A percentile compares a stretch with the other conserved stretches of the same genome.
phyloP scores from a whole-genome alignment of 2,888 invertebrate genomes.

The Thera britannica region DNA sequence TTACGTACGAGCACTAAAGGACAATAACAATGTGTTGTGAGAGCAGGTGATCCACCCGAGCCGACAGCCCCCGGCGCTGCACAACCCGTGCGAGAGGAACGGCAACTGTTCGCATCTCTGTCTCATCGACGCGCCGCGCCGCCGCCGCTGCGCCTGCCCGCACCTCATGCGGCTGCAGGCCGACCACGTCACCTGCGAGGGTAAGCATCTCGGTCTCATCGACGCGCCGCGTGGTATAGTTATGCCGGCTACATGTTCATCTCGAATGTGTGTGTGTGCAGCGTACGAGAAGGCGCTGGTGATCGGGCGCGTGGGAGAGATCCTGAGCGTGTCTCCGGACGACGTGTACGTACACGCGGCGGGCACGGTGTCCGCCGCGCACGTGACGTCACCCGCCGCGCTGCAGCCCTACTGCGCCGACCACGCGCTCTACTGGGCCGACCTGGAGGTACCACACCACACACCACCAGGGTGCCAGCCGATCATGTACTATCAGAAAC shows the following conservation, averaged over 20 bases:
- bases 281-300: slow-evolving; percentile 92
- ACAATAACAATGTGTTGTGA: slow-evolving; percentile 52
- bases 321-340: slow-evolving; percentile 92
- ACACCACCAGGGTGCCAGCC: too few species aligned
- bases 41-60: slow-evolving; percentile 70
- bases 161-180: slow-evolving; percentile 91
- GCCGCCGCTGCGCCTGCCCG: slow-evolving; percentile 92
- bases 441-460: slow-evolving; percentile 63
- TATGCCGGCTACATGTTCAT: too few species aligned
- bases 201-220: slow-evolving; percentile 31
- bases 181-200: slow-evolving; percentile 79
- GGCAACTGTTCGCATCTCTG: slow-evolving; percentile 94
- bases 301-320: slow-evolving; percentile 90
- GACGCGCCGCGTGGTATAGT: neutral
- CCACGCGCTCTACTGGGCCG: slow-evolving; percentile 91
- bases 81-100: slow-evolving; percentile 89
- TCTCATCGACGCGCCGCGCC: slow-evolving; percentile 87
- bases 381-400: slow-evolving; percentile 88
- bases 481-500: too few species aligned
- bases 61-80: slow-evolving; percentile 65
- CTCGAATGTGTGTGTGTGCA: slow-evolving; percentile 49
- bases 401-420: slow-evolving; percentile 88
- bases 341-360: slow-evolving; percentile 91
- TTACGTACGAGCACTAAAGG: too few species aligned
- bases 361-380: slow-evolving; percentile 90